Base-by-base conservation (phyloP, 37 sponge, comb jelly and placozoan species). In the Geodia barretti region DNA sequence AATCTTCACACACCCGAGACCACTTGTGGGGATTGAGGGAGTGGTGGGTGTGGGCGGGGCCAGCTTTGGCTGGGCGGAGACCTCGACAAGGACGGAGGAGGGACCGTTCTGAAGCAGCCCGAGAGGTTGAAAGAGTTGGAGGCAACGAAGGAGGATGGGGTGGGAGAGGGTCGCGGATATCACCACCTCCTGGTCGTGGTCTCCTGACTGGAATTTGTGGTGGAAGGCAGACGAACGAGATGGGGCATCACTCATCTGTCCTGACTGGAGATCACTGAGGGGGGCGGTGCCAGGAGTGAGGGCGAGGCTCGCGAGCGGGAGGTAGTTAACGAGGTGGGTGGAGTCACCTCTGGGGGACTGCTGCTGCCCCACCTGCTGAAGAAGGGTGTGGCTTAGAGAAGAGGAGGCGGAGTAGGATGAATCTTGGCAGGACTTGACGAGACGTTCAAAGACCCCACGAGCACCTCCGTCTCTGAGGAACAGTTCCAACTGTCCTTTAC, bases 381-480 rank as follows among this genome's bases (percentile, higher is more conserved):
- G 38, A 72, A 81, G 62, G 38, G 67, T 70, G 29, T 81, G 77
- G 17, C 11, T 30, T 24, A 38, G 33, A 0, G 62, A 28, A 38
- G 29, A 42, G 23, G 20, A 36, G 30, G 32, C 24, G 24, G 26
- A 24, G 30, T n/a, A 54, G 0, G 39, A 34, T 19, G 58, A 4
- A 26, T 74, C 74, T 42, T 76, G 73, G 9, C 76, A 75, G 21
- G 64, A 30, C 20, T 23, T 30, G 1, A 82, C 71, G 24, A 88
- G 35, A 39, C 83, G 70, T 47, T 82, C 75, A 23, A 88, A 41
- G 24, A 88, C 73, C 25, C 65, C n/a, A 42, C 47, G 28, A n/a
- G 60, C 88, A 3, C 88, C 88, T 28, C 88, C 87, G 1, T 41
- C 40, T 38, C 24, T 30, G 39, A 87, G 75, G 70, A 87, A 87